phyloP scores from a whole-genome alignment of 2,113 vertebrate species.

The Dermatemys mawii region DNA sequence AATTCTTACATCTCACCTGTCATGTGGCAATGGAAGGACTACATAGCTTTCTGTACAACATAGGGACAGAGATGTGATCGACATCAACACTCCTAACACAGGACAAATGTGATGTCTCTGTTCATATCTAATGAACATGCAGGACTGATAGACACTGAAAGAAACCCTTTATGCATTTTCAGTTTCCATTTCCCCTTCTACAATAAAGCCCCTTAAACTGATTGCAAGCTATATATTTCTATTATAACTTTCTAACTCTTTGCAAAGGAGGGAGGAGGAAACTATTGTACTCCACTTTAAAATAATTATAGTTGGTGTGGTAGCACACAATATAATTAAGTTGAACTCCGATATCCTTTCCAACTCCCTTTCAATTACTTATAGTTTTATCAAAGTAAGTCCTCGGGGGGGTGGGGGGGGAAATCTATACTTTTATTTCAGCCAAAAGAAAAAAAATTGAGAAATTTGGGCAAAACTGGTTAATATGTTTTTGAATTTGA shows the following conservation, averaged over 20 bases:
- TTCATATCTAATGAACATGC: neutral
- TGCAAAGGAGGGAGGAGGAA: neutral
- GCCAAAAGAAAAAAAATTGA: no score
- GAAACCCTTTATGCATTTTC: neutral
- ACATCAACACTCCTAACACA: no score
- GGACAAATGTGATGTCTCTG: neutral
- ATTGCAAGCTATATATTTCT: neutral
- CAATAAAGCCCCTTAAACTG: neutral
- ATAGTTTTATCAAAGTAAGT: neutral
- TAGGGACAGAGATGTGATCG: neutral
- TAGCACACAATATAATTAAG: neutral
- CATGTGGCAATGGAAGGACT: neutral
- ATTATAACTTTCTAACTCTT: neutral
- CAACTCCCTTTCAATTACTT: neutral
- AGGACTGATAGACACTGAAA: neutral
- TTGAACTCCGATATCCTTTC: neutral
- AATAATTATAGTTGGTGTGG: neutral
- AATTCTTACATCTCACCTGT: neutral
- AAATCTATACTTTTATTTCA: neutral
- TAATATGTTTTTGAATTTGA: neutral
- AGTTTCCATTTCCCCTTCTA: neutral
- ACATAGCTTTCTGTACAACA: neutral
- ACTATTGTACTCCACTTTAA: neutral
- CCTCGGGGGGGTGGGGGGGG: neutral
- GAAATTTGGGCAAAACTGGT: neutral